phyloP scores from a whole-genome alignment of 2,888 invertebrate genomes.

The Microchrysa polita region DNA sequence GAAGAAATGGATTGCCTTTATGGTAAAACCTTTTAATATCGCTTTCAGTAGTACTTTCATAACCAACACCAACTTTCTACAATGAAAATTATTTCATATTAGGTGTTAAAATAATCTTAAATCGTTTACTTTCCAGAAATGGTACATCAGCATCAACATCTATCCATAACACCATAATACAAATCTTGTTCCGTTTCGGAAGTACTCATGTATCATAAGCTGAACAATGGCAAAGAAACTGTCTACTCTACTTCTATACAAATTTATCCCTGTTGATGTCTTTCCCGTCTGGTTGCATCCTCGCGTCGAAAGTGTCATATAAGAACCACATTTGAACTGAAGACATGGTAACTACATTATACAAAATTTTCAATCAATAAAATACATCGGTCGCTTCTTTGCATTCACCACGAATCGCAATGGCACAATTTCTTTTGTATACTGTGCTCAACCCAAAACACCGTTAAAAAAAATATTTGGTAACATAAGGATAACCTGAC shows the following conservation, averaged over 20 bases:
- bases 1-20: too few species aligned
- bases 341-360: too few species aligned
- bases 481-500: constrained; percentile 39
- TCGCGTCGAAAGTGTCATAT: background rate
- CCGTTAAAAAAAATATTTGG: constrained; percentile 20
- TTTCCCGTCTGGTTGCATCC: background rate
- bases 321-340: too few species aligned
- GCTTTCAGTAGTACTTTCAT: too few species aligned
- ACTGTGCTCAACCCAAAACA: background rate
- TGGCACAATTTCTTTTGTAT: constrained; percentile 33
- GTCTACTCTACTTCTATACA: background rate
- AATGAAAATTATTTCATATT: too few species aligned
- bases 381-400: background rate
- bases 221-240: constrained; percentile 1
- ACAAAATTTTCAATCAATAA: background rate
- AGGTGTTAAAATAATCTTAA: too few species aligned
- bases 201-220: background rate
- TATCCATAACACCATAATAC: constrained; percentile 12
- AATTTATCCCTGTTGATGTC: constrained; percentile 2
- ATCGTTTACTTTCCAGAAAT: too few species aligned
- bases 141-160: too few species aligned
- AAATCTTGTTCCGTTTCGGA: constrained; percentile 2
- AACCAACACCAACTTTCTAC: too few species aligned
- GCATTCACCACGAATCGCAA: constrained; percentile 12
- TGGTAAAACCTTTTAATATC: too few species aligned